A percentile compares a stretch with the other conserved stretches of the same genome.
These are phyloP conservation scores for Dysmachus trigonus DNA, from an alignment of 2,888 invertebrate species.

Conservation along the genomic window DNA sequence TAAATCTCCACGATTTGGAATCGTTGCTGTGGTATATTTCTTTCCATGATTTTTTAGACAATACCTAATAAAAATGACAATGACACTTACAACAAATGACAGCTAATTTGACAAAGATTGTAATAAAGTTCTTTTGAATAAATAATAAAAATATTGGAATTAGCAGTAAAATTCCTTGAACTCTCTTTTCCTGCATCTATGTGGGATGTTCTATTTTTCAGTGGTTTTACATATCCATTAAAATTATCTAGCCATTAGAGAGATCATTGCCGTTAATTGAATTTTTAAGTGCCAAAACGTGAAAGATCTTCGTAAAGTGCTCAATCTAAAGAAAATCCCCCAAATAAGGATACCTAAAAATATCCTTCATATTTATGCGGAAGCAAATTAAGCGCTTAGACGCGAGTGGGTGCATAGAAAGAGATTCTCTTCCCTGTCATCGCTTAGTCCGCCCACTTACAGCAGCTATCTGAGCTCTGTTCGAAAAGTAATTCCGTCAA, in stretches of 20 bases:
- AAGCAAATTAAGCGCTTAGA: not conserved
- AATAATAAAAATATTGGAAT: too few species aligned
- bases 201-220: not conserved
- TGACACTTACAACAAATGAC: too few species aligned
- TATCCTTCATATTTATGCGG: not conserved
- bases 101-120: too few species aligned
- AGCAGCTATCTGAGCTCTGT: not conserved
- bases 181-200: too few species aligned
- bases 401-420: not conserved
- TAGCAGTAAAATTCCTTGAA: too few species aligned
- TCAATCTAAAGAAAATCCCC: not conserved
- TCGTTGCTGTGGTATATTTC: too few species aligned
- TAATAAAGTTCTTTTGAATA: too few species aligned
- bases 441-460: not conserved
- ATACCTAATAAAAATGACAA: too few species aligned
- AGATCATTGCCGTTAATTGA: not conserved
- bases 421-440: not conserved
- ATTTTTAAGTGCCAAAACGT: not conserved
- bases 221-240: not conserved
- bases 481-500: not conserved
- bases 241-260: too few species aligned
- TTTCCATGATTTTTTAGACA: too few species aligned
- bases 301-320: not conserved
- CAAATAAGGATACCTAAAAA: not conserved
- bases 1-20: too few species aligned